Evolutionary conservation across 2,888 invertebrate species (phyloP).

Genomic region (Sepioteuthis lessoniana): DNA sequence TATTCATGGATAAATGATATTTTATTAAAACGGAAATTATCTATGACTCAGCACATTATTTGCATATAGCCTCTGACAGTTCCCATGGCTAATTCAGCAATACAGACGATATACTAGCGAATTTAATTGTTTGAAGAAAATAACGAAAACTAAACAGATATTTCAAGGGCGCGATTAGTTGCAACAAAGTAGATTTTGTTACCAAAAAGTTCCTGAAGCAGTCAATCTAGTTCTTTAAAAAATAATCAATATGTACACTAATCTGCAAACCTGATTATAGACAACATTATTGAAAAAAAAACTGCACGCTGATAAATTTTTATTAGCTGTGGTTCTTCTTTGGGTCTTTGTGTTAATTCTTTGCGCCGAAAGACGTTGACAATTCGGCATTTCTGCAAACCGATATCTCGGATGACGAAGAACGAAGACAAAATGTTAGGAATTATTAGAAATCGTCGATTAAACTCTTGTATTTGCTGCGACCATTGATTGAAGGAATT

Average conservation of each 20-base stretch:
- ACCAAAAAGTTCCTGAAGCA: not conserved
- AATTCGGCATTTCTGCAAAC: not conserved
- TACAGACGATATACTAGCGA: too few relatives aligned
- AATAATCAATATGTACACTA: not conserved
- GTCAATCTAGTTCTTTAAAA: not conserved
- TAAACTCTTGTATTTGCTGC: not conserved
- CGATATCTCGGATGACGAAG: not conserved
- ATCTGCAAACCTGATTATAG: not conserved
- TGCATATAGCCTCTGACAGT: too few relatives aligned
- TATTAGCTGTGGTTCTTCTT: not conserved
- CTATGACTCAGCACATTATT: too few relatives aligned
- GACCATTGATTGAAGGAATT: slow-evolving; percentile 8
- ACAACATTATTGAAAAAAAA: not conserved
- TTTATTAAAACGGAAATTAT: too few relatives aligned
- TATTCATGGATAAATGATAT: too few relatives aligned
- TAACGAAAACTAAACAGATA: too few relatives aligned
- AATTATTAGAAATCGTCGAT: slow-evolving; percentile 33
- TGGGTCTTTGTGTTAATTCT: not conserved
- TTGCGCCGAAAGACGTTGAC: not conserved
- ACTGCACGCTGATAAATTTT: not conserved
- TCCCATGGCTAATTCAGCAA: too few relatives aligned
- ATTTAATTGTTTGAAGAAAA: too few relatives aligned
- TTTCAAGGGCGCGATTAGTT: not conserved
- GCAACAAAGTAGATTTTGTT: not conserved
- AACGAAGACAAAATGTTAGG: not conserved